A percentile compares a stretch with the other conserved stretches of the same genome.
These are phyloP conservation scores for Malacoraja senta DNA, from an alignment of 2,797 vertebrate species.

Conservation along the genomic window DNA sequence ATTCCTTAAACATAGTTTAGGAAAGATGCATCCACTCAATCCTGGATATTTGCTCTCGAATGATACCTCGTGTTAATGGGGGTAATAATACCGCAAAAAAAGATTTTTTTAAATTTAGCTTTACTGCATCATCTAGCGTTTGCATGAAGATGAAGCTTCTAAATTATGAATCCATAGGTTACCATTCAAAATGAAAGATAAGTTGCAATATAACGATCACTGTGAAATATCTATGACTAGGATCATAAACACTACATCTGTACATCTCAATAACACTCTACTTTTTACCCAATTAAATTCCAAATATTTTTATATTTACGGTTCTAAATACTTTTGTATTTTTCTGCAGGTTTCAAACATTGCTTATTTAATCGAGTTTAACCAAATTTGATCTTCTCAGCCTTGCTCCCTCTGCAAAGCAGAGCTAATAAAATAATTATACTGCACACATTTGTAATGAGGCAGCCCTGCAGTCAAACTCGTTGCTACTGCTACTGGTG, in stretches of 20 bases:
- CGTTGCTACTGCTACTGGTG: neutral
- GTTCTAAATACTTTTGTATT: no score
- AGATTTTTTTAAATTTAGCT: neutral
- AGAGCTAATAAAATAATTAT: neutral
- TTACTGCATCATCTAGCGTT: neutral
- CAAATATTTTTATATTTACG: neutral
- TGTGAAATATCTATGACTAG: neutral
- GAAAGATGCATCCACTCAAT: neutral
- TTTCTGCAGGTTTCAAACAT: no score
- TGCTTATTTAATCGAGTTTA: neutral
- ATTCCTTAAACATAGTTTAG: neutral
- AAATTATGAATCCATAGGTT: neutral
- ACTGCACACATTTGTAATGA: neutral
- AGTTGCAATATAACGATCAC: neutral
- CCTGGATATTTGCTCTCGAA: neutral
- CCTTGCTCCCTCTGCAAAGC: neutral
- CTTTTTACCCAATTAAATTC: neutral
- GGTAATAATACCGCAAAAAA: neutral
- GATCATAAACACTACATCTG: no score
- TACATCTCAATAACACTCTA: neutral
- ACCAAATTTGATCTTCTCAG: neutral
- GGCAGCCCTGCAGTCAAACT: no score
- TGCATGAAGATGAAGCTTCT: neutral
- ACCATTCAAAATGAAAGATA: neutral
- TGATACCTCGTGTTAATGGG: neutral